A percentile compares a stretch with the other conserved stretches of the same genome.
phyloP scores from a whole-genome alignment of 2,113 vertebrate genomes.

The Chauna torquata region DNA sequence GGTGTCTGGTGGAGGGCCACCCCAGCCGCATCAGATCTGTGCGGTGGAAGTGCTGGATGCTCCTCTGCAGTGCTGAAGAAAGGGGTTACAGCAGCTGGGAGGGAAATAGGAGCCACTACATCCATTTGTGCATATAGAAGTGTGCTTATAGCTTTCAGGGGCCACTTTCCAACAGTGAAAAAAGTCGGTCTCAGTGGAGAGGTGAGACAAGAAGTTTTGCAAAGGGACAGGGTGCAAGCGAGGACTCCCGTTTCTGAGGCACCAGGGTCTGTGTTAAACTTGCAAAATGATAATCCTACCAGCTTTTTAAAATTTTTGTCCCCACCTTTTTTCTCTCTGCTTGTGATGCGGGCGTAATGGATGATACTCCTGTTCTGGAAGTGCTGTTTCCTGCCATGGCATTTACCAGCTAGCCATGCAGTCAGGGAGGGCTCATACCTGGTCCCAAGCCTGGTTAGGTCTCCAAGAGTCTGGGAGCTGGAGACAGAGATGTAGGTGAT shows the following conservation, averaged over 20 bases:
- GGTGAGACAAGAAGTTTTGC: not conserved
- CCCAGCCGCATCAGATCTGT: not conserved
- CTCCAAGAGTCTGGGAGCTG: not conserved
- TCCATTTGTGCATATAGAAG: not conserved
- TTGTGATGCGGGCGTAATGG: not conserved
- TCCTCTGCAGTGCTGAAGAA: not conserved
- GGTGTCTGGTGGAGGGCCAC: not conserved
- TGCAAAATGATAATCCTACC: not conserved
- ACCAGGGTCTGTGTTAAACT: not conserved
- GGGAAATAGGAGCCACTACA: not conserved
- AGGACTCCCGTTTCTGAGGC: not conserved
- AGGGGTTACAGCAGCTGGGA: not conserved
- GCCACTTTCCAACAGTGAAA: not conserved
- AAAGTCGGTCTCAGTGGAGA: not conserved
- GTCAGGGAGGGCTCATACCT: not conserved
- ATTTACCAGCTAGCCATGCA: not conserved
- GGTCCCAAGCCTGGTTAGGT: not conserved
- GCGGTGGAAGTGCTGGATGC: rapidly evolving
- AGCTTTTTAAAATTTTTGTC: no score
- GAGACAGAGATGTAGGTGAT: not conserved
- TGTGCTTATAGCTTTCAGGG: not conserved
- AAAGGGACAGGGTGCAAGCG: not conserved
- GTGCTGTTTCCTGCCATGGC: not conserved
- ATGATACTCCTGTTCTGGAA: not conserved
- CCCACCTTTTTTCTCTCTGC: not conserved